Evolutionary conservation across 2,113 vertebrate genomes (phyloP).

Genomic region (Misgurnus anguillicaudatus): DNA sequence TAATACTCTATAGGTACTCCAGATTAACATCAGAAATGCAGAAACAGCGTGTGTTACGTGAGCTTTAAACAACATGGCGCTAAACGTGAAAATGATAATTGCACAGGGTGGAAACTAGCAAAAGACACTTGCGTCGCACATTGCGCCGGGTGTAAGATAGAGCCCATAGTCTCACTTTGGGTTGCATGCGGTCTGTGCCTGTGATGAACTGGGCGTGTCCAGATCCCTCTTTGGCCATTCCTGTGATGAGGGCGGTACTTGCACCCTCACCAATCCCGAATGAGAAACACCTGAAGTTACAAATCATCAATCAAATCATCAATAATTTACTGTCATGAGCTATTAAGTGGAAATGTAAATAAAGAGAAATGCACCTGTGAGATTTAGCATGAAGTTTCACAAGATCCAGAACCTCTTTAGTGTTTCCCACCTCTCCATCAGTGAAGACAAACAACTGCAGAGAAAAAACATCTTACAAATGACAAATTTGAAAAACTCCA

Average conservation of each 20-base stretch:
- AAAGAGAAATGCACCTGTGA: slow-evolving; percentile 70
- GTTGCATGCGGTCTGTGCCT: slow-evolving; percentile 77
- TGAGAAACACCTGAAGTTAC: slow-evolving; percentile 64
- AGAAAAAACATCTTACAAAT: background rate
- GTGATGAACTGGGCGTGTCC: slow-evolving; percentile 82
- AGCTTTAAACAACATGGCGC: no score
- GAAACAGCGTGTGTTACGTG: no score
- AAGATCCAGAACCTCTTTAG: slow-evolving; percentile 73
- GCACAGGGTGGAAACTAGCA: no score
- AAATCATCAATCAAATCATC: no score
- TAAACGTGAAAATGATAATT: no score
- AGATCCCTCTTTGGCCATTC: slow-evolving; percentile 72
- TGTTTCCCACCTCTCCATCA: slow-evolving; percentile 82
- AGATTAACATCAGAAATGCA: no score
- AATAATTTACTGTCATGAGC: no score
- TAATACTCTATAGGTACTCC: no score
- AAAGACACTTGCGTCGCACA: no score
- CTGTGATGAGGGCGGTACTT: slow-evolving; percentile 81
- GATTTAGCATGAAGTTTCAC: slow-evolving; percentile 69
- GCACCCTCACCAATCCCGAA: slow-evolving; percentile 84
- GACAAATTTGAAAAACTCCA: no score
- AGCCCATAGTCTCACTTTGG: slow-evolving; percentile 75
- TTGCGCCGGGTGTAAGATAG: no score
- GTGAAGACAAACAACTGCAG: slow-evolving; percentile 86
- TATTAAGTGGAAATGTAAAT: no score